Conservation (phyloP, 2,888 invertebrate genomes). For the Anarsia innoxiella region DNA sequence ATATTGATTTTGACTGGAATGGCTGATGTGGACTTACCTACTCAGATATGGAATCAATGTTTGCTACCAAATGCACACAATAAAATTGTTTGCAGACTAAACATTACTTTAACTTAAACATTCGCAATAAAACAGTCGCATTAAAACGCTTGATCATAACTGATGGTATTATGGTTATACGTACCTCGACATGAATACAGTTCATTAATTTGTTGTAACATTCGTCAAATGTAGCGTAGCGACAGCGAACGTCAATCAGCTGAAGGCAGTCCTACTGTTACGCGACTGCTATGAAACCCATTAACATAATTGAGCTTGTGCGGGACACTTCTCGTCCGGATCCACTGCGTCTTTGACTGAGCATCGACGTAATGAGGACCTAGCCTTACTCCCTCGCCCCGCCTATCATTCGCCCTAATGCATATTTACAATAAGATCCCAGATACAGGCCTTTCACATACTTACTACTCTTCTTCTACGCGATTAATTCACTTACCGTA, state of each 20-base stretch:
- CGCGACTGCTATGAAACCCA: conserved; percentile 51
- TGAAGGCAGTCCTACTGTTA: conserved; percentile 44
- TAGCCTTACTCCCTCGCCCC: conserved; percentile 25
- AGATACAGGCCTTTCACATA: conserved; percentile 31
- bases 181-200: no score
- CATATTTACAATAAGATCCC: conserved; percentile 56
- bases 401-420: conserved; percentile 51
- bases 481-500: conserved; percentile 36
- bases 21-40: conserved; percentile 35
- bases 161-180: no score
- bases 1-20: conserved; percentile 61
- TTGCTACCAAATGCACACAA: no score
- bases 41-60: no score
- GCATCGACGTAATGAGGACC: conserved; percentile 56
- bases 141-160: no score
- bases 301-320: conserved; percentile 70
- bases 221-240: conserved; percentile 28
- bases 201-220: conserved; percentile 22
- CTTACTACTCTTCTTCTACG: conserved; percentile 30
- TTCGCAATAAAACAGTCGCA: no score
- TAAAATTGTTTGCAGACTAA: no score
- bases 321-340: conserved; percentile 57
- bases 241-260: conserved; percentile 48
- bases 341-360: conserved; percentile 59
- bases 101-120: no score